These are phyloP conservation scores for Ceyx erithaca DNA, from an alignment of 2,797 vertebrate species.

Conservation along the genomic window DNA sequence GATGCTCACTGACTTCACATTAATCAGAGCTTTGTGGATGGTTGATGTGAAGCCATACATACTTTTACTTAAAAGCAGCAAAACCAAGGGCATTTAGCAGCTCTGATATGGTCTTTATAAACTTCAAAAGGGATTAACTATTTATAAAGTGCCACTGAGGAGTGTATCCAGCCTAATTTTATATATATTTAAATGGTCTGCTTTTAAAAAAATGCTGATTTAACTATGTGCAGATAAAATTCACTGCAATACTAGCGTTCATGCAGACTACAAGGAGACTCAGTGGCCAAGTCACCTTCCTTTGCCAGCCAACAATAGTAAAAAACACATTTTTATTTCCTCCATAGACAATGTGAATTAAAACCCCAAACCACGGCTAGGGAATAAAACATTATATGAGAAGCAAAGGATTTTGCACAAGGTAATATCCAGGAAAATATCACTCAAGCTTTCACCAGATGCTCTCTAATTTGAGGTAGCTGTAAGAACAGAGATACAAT, in stretches of 20 bases:
- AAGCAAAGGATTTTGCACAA: neutral
- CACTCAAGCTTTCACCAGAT: neutral
- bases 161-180: neutral
- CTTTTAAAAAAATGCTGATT: neutral
- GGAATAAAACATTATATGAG: neutral
- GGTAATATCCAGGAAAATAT: neutral
- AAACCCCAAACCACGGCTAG: neutral
- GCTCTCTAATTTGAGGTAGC: neutral
- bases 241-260: neutral
- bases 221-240: neutral
- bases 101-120: neutral
- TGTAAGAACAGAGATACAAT: neutral
- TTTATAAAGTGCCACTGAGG: neutral
- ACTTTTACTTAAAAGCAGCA: slow-evolving; percentile 30
- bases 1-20: neutral
- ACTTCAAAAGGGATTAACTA: slow-evolving; percentile 14
- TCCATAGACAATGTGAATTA: neutral
- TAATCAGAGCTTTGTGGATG: slow-evolving; percentile 26
- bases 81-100: slow-evolving; percentile 19
- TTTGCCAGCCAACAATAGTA: neutral
- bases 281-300: neutral
- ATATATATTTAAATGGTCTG: neutral
- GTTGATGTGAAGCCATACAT: neutral
- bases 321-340: neutral
- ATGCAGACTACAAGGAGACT: neutral